phyloP scores from a whole-genome alignment of 2,888 invertebrate species.

The Amorpha juglandis region DNA sequence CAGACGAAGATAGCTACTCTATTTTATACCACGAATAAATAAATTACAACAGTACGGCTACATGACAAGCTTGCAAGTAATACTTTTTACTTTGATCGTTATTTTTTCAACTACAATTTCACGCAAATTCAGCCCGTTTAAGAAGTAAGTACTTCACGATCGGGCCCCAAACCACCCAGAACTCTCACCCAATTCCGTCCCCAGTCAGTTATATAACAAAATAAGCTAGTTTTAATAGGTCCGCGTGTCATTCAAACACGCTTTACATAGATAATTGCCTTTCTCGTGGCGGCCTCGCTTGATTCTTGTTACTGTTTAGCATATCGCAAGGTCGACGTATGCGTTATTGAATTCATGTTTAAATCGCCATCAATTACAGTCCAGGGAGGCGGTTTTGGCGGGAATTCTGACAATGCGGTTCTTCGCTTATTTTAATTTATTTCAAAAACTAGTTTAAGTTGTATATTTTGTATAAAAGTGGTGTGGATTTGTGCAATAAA shows the following conservation, averaged over 20 bases:
- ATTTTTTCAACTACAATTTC: background rate
- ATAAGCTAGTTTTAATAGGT: conserved; percentile 20
- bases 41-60: too few species aligned
- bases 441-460: too few species aligned
- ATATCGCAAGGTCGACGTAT: conserved; percentile 1
- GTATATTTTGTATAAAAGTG: too few species aligned
- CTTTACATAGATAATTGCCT: conserved; percentile 21
- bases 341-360: background rate
- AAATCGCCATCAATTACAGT: background rate
- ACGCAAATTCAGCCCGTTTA: too few species aligned
- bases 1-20: too few species aligned
- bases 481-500: too few species aligned
- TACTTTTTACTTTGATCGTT: background rate
- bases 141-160: too few species aligned
- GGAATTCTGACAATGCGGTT: too few species aligned
- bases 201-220: conserved; percentile 13
- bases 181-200: background rate
- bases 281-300: conserved; percentile 16
- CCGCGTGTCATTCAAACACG: conserved; percentile 6
- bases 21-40: too few species aligned
- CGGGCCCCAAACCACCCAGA: background rate
- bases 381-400: too few species aligned
- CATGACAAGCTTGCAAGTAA: too few species aligned
- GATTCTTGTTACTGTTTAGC: background rate
- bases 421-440: too few species aligned